Percentiles rank a stretch among this genome's conserved stretches.
These are phyloP conservation scores for Coturnix japonica DNA, from an alignment of 2,113 vertebrate species.

Conservation along the genomic window DNA sequence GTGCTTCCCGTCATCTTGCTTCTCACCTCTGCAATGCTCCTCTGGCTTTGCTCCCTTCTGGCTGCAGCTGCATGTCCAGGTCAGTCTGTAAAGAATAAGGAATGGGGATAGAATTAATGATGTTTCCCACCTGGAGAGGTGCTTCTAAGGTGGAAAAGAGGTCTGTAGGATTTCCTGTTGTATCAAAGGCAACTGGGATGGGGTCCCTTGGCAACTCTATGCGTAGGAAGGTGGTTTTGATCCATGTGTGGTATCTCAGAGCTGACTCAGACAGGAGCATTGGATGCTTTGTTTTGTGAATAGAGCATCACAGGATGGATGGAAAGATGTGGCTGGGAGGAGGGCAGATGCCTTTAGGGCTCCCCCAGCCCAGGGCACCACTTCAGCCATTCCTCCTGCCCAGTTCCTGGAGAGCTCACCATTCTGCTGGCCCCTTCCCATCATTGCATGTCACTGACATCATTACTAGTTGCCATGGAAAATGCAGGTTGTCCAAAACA, in stretches of 20 bases:
- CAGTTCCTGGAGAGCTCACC: not conserved
- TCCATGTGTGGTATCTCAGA: accelerated
- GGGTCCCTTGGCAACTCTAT: accelerated
- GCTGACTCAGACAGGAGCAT: accelerated
- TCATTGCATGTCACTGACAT: not conserved
- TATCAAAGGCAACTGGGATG: accelerated
- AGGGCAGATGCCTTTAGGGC: not conserved
- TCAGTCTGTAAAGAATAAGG: accelerated
- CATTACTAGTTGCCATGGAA: constrained; percentile 16
- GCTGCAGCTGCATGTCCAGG: accelerated
- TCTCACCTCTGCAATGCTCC: too few species aligned
- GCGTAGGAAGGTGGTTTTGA: accelerated
- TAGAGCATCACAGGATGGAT: not conserved
- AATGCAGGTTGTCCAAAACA: constrained; percentile 58
- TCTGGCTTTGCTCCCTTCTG: accelerated
- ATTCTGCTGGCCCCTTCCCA: not conserved
- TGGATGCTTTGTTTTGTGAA: not conserved
- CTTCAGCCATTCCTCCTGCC: not conserved
- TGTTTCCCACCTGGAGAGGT: accelerated
- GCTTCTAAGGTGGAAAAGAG: not conserved
- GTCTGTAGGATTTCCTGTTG: accelerated
- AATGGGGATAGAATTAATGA: accelerated
- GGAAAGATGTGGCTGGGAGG: not conserved
- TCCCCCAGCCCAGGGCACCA: accelerated
- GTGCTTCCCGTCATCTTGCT: not conserved